These are phyloP conservation scores for Polydrusus pterygomalis DNA, from an alignment of 2,888 invertebrate species.

Conservation along the genomic window DNA sequence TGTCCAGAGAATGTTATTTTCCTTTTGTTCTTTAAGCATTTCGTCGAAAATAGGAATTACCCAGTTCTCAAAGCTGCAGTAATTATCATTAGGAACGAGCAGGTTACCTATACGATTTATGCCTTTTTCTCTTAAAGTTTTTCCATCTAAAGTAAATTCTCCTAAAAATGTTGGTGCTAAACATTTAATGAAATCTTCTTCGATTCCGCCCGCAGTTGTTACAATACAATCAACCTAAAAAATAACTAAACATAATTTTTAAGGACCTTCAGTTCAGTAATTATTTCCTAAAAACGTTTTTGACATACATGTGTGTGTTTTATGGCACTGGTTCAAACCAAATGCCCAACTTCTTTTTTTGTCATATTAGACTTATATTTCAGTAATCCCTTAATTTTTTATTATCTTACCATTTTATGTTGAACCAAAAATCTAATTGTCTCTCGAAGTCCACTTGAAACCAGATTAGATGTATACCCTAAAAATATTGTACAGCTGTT, in stretches of 20 bases:
- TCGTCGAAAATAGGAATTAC: constrained; percentile 93
- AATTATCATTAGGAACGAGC: constrained; percentile 98
- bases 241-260: background rate
- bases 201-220: constrained; percentile 97
- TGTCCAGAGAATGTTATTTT: constrained; percentile 83
- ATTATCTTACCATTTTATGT: constrained; percentile 80
- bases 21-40: constrained; percentile 91
- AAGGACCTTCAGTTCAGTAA: too few relatives aligned
- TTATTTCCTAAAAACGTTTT: too few relatives aligned
- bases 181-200: constrained; percentile 99
- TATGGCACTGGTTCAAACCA: too few relatives aligned
- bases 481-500: constrained; percentile 95
- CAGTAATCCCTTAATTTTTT: background rate
- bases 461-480: constrained; percentile 98
- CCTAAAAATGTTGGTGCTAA: constrained; percentile 95
- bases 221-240: constrained; percentile 93
- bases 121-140: constrained; percentile 86
- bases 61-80: constrained; percentile 96
- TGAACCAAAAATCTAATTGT: constrained; percentile 90
- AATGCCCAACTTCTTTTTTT: background rate
- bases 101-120: constrained; percentile 92
- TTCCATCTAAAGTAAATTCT: constrained; percentile 90
- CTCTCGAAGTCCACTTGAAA: constrained; percentile 95
- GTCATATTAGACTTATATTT: background rate
- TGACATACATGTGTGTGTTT: too few relatives aligned